Conservation (phyloP, 2,888 invertebrate genomes). For the Cinara cedri region DNA sequence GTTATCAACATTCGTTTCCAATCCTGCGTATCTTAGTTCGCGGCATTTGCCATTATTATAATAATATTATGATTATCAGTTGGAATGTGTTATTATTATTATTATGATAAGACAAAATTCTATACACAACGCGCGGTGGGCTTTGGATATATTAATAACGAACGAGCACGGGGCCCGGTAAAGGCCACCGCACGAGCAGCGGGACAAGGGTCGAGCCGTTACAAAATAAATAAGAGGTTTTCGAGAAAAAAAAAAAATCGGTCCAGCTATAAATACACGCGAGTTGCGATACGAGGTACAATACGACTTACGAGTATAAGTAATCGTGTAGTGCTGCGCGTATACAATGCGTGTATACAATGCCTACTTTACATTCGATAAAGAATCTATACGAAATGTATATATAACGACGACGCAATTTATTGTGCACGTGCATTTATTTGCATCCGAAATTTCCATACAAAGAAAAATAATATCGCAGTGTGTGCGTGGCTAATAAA, state of each 20-base stretch:
- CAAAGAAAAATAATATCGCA: slow-evolving; percentile 1
- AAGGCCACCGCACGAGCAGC: too few relatives aligned
- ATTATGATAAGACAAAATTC: not conserved
- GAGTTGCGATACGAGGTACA: not conserved
- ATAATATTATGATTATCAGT: not conserved
- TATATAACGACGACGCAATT: slow-evolving; percentile 32
- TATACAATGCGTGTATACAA: slow-evolving; percentile 8
- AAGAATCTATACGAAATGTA: slow-evolving; percentile 6
- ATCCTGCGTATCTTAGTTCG: too few relatives aligned
- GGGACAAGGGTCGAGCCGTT: too few relatives aligned
- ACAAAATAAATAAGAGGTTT: slow-evolving; percentile 4
- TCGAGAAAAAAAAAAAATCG: slow-evolving; percentile 6
- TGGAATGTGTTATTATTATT: not conserved
- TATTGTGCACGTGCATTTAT: slow-evolving; percentile 11
- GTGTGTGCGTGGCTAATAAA: slow-evolving; percentile 4
- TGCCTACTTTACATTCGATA: slow-evolving; percentile 47
- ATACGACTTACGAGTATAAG: not conserved
- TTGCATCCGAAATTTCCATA: slow-evolving; percentile 40
- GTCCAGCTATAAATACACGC: slow-evolving; percentile 6
- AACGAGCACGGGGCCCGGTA: not conserved
- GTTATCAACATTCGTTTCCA: too few relatives aligned
- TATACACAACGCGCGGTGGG: not conserved
- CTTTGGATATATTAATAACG: not conserved
- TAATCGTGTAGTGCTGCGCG: not conserved
- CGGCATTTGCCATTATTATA: too few relatives aligned